Base-by-base conservation (phyloP, 2,113 vertebrate species). In the Dicrurus megarhynchus region DNA sequence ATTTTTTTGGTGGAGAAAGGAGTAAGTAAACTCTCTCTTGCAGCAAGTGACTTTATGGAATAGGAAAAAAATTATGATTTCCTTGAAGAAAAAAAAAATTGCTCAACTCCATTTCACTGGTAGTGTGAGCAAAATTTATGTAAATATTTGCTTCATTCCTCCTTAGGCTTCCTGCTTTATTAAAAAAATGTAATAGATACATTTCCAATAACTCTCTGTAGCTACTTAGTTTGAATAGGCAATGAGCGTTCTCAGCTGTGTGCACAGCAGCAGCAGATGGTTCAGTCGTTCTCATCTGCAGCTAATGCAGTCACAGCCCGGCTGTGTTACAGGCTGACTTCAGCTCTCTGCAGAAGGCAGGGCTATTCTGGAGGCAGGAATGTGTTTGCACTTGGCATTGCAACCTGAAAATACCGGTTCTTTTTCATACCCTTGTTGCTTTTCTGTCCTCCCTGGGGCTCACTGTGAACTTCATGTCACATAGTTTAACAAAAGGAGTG, bases 341-440 rank as follows among this genome's bases (percentile, higher is more conserved):
- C 46, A 71, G 6, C 73, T 46, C 57, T n/a, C 59, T 87, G 57
- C 78, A 80, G 49, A 77, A 88, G 88, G 85, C 85, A 83, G 79
- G 82, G 61, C 73, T 84, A n/a, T 52, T 89, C 47, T 64, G 39
- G 42, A 67, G 47, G 17, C 83, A 81, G 87, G 91, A 95, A 89
- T 63, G 81, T 71, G 69, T 95, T 95, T 95, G 74, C 73, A 46
- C 84, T 94, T 95, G 93, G 95, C 93, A 76, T 21, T 53, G 75
- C 82, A 63, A 94, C 79, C 95, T 96, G 93, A 96, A 95, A 94
- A 94, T 89, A 94, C 95, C 41, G 39, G 94, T 96, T 96, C 93
- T 91, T 87, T 94, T 89, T 85, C 85, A 70, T 80, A 76, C 19
- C 22, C 39, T 26, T 76, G 26, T 50, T 94, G 92, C 74, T 80